phyloP scores from a whole-genome alignment of 2,888 invertebrate genomes.

The Chouioia cunea region DNA sequence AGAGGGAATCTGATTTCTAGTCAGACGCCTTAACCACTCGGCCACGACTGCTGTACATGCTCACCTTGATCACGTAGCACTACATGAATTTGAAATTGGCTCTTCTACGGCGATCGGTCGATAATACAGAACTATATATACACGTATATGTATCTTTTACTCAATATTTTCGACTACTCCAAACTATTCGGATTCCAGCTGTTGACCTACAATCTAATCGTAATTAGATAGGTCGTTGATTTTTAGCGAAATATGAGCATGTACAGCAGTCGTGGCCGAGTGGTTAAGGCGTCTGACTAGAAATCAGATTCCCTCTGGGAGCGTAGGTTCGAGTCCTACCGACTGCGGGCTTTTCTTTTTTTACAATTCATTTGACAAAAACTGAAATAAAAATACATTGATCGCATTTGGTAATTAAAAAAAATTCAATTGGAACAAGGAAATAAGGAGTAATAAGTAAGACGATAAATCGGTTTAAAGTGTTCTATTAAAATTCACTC shows the following conservation, averaged over 20 bases:
- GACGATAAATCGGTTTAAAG: constrained; percentile 54
- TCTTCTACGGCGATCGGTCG: background rate
- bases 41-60: constrained; percentile 79
- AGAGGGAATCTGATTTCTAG: constrained; percentile 92
- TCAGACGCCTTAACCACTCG: constrained; percentile 92
- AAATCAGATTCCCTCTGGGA: constrained; percentile 92
- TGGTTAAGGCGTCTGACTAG: constrained; percentile 92
- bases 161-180: too few relatives aligned
- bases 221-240: too few relatives aligned
- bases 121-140: background rate
- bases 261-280: constrained; percentile 85
- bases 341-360: constrained; percentile 73
- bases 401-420: too few relatives aligned
- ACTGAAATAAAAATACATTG: too few relatives aligned
- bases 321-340: constrained; percentile 93
- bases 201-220: too few relatives aligned
- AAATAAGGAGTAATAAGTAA: constrained; percentile 18
- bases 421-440: background rate
- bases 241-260: background rate
- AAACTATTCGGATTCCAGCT: too few relatives aligned
- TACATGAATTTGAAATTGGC: background rate
- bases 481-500: constrained; percentile 65
- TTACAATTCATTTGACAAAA: too few relatives aligned
- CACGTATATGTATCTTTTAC: too few relatives aligned
- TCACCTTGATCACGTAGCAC: background rate